These are phyloP conservation scores for Calephelis nemesis DNA, from an alignment of 1,140 invertebrate genomes.

Conservation along the genomic window DNA sequence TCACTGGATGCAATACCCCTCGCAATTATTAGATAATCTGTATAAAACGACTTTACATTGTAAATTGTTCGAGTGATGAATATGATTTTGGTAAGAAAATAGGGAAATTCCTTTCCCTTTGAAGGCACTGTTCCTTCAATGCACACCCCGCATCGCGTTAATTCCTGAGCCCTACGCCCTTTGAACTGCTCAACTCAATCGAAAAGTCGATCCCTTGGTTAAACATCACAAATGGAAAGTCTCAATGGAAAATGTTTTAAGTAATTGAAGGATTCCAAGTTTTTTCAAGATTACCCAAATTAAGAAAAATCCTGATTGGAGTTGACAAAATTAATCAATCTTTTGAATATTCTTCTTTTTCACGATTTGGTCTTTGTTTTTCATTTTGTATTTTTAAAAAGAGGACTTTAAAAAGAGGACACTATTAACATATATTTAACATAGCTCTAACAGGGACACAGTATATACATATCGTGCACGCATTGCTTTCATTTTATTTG, in stretches of 20 bases:
- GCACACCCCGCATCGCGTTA: slow-evolving; percentile 65
- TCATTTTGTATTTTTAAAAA: too few relatives aligned
- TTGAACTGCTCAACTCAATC: slow-evolving; percentile 74
- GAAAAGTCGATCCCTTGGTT: slow-evolving; percentile 73
- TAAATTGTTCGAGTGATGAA: slow-evolving; percentile 33
- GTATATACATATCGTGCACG: too few relatives aligned
- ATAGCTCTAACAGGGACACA: too few relatives aligned
- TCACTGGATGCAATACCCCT: not conserved
- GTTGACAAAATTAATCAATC: slow-evolving; percentile 12
- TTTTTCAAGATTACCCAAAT: slow-evolving; percentile 53
- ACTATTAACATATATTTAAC: too few relatives aligned
- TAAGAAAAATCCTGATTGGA: slow-evolving; percentile 49
- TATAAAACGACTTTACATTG: slow-evolving; percentile 6
- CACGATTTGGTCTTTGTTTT: not conserved
- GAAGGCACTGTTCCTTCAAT: slow-evolving; percentile 57
- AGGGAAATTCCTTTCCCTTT: slow-evolving; percentile 63
- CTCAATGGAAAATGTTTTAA: slow-evolving; percentile 68
- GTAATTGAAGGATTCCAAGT: slow-evolving; percentile 71
- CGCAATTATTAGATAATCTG: slow-evolving; percentile 6
- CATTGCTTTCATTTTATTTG: too few relatives aligned
- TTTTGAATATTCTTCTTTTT: slow-evolving; percentile 22
- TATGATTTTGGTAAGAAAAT: slow-evolving; percentile 57
- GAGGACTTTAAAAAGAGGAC: too few relatives aligned
- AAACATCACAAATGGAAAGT: slow-evolving; percentile 76
- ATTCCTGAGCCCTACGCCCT: slow-evolving; percentile 63